Percentiles rank a stretch among this genome's conserved stretches.
These are phyloP conservation scores for Hippocampus guttulatus DNA, from an alignment of 2,113 vertebrate species.

Conservation along the genomic window DNA sequence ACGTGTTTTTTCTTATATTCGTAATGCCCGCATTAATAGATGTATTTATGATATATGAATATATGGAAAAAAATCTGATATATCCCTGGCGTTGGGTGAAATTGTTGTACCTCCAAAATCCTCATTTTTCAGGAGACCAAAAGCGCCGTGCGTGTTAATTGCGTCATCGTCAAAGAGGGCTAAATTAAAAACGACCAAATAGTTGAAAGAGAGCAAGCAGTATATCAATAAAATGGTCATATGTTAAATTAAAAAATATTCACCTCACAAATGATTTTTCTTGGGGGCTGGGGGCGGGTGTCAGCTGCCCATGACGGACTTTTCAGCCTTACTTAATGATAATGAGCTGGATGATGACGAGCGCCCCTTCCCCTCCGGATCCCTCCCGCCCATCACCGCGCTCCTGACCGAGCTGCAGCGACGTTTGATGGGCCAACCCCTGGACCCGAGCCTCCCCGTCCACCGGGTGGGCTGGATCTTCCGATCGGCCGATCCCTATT, in stretches of 20 bases:
- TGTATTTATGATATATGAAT: not conserved
- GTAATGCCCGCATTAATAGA: not conserved
- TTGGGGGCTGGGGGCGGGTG: no score
- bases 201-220: no score
- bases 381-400: conserved; percentile 46
- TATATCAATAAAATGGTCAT: no score
- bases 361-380: conserved; percentile 12
- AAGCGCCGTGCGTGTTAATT: no score
- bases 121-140: no score
- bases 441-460: conserved; percentile 17
- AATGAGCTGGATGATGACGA: conserved; percentile 21
- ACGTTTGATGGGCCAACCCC: conserved; percentile 25
- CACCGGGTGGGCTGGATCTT: conserved; percentile 29
- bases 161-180: no score
- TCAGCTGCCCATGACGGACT: conserved; percentile 28
- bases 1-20: not conserved
- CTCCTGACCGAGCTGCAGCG: conserved; percentile 35
- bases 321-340: conserved; percentile 40
- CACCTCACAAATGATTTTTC: no score
- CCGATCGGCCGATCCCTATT: conserved; percentile 20
- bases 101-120: no score
- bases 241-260: no score
- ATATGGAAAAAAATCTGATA: no score
- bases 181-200: no score
- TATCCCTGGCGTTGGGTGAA: no score